Evolutionary conservation across 92 coral and sea anemone genomes (phyloP).

Genomic region (Porites lobata): DNA sequence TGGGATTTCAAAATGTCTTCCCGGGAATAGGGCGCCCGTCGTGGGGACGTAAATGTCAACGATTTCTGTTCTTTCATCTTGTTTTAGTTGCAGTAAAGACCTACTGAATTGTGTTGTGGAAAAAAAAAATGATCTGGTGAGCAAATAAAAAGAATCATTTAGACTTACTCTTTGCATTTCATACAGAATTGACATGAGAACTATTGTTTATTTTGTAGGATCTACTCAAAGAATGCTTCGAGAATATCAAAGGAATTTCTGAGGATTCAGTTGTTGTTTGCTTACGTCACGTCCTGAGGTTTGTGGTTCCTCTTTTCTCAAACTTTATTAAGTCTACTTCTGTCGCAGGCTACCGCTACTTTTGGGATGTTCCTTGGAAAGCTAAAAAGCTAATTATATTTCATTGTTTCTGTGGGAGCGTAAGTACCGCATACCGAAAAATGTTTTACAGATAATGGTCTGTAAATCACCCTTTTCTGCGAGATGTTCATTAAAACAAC

Average conservation of each 20-base stretch:
- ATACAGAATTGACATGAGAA: background rate
- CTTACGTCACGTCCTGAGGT: conserved; percentile 82
- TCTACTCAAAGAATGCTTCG: conserved; percentile 74
- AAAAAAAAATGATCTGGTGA: conserved; percentile 83
- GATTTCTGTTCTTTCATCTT: too few species aligned
- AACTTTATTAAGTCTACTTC: background rate
- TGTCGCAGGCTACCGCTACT: too few species aligned
- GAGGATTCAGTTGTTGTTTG: conserved; percentile 84
- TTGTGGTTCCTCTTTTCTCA: background rate
- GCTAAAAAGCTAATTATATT: background rate
- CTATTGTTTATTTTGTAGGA: conserved; percentile 51
- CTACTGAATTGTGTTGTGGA: conserved; percentile 65
- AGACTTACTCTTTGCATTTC: background rate
- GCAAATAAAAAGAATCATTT: conserved; percentile 19
- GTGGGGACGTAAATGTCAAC: too few species aligned
- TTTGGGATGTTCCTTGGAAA: background rate
- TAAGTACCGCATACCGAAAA: too few species aligned
- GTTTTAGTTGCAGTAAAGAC: conserved; percentile 73
- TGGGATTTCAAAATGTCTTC: too few species aligned
- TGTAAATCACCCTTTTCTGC: too few species aligned
- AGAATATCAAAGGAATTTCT: conserved; percentile 89
- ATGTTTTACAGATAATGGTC: too few species aligned
- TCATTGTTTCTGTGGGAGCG: background rate
- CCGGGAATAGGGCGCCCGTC: too few species aligned
- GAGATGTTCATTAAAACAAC: too few species aligned